These are phyloP conservation scores for Eospalax fontanierii DNA, from an alignment of 2,797 vertebrate species.

Conservation along the genomic window DNA sequence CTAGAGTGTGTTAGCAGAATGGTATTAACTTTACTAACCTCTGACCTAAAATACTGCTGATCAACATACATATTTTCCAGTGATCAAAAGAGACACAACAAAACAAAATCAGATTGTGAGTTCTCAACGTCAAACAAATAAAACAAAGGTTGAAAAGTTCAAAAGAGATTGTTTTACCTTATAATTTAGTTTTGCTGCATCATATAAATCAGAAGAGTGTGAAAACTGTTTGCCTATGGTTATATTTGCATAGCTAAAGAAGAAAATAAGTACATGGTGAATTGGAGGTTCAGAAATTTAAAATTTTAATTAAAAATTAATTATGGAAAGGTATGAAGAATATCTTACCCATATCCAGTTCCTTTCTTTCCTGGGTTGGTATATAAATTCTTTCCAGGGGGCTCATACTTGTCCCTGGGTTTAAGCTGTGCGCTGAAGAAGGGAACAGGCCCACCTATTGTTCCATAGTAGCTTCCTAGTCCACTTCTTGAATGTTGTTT, in stretches of 20 bases:
- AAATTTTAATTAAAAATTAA: slow-evolving; percentile 26
- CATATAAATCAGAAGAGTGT: slow-evolving; percentile 91
- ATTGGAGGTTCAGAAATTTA: neutral
- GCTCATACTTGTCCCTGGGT: slow-evolving; percentile 85
- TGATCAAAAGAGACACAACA: slow-evolving; percentile 45
- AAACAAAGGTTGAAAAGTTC: slow-evolving; percentile 39
- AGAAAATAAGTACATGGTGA: slow-evolving; percentile 69
- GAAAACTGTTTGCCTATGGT: slow-evolving; percentile 92
- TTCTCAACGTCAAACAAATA: slow-evolving; percentile 43
- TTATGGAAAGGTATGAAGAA: neutral
- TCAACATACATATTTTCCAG: neutral
- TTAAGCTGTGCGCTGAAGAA: slow-evolving; percentile 91
- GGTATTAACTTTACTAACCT: neutral
- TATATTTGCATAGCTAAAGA: slow-evolving; percentile 92
- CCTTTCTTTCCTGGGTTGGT: slow-evolving; percentile 94
- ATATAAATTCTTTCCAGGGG: slow-evolving; percentile 93
- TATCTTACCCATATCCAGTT: slow-evolving; percentile 94
- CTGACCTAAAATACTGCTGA: neutral
- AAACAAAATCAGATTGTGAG: slow-evolving; percentile 51
- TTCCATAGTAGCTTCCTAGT: slow-evolving; percentile 94
- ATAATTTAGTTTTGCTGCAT: slow-evolving; percentile 87
- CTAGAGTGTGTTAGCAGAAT: neutral
- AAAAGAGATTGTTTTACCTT: slow-evolving; percentile 90
- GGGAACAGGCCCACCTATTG: slow-evolving; percentile 91
- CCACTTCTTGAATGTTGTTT: slow-evolving; percentile 90